A percentile compares a stretch with the other conserved stretches of the same genome.
These are phyloP conservation scores for Cephalopterus ornatus DNA, from an alignment of 2,113 vertebrate genomes.

Conservation along the genomic window DNA sequence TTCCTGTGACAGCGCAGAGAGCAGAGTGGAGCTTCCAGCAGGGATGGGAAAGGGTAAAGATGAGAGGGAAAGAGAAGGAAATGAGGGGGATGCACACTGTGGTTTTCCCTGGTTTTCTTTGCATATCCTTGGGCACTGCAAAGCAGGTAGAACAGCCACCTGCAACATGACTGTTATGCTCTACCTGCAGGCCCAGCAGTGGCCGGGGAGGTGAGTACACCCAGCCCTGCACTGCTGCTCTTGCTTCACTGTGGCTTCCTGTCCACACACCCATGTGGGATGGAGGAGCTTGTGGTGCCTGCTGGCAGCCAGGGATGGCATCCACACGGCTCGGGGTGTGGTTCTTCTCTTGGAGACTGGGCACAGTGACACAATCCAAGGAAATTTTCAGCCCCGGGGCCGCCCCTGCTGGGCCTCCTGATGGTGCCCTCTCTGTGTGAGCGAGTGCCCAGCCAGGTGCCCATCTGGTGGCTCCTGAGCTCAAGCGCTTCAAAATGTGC, in stretches of 20 bases:
- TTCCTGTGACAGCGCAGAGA: neutral
- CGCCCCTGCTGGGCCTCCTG: neutral
- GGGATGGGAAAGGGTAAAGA: neutral
- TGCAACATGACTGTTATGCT: neutral
- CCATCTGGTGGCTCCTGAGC: neutral
- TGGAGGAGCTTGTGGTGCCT: neutral
- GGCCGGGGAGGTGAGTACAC: neutral
- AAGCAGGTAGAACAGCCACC: neutral
- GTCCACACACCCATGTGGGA: neutral
- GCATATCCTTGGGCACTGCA: neutral
- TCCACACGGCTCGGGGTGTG: neutral
- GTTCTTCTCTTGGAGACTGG: fast-evolving
- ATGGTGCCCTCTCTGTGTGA: neutral
- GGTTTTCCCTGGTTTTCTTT: neutral
- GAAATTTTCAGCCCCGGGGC: neutral
- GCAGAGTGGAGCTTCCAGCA: neutral
- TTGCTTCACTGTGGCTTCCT: fast-evolving
- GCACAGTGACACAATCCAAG: neutral
- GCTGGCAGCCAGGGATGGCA: neutral
- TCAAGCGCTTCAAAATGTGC: neutral
- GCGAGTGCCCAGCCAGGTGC: neutral
- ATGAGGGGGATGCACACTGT: neutral
- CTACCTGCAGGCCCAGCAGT: neutral
- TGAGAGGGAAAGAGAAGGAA: neutral
- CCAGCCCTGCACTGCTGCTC: neutral